These are phyloP conservation scores for Aulostomus chinensis DNA, from an alignment of 2,797 vertebrate species.

Conservation along the genomic window DNA sequence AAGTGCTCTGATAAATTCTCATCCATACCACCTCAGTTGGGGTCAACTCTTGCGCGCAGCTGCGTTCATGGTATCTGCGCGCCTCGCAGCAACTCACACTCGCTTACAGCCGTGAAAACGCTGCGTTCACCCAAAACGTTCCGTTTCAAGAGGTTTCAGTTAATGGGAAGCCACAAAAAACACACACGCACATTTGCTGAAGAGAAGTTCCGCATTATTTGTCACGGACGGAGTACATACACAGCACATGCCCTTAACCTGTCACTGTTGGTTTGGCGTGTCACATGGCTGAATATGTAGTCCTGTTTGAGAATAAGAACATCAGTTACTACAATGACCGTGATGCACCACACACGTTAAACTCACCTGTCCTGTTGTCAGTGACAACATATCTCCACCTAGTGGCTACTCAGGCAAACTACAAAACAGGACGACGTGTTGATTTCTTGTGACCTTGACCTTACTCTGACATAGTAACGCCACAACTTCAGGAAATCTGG, in stretches of 20 bases:
- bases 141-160: slow-evolving; percentile 27
- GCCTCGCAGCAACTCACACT: not conserved
- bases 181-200: slow-evolving; percentile 26
- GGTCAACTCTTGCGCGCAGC: not conserved
- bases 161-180: slow-evolving; percentile 60
- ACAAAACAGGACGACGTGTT: not conserved
- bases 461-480: too few relatives aligned
- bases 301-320: not conserved
- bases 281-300: slow-evolving; percentile 57
- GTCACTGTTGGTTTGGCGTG: slow-evolving; percentile 20
- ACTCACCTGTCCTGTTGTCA: slow-evolving; percentile 28
- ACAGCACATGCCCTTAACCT: slow-evolving; percentile 11
- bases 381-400: slow-evolving; percentile 1
- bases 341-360: slow-evolving; percentile 40
- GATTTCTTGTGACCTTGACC: too few relatives aligned
- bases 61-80: slow-evolving; percentile 6
- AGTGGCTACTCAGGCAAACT: not conserved
- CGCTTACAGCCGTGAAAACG: not conserved
- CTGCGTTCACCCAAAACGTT: too few relatives aligned
- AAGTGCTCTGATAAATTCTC: not conserved
- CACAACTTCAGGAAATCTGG: too few relatives aligned
- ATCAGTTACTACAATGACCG: slow-evolving; percentile 41
- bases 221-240: not conserved
- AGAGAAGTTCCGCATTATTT: slow-evolving; percentile 65
- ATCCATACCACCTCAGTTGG: not conserved